Percentiles rank a stretch among this genome's conserved stretches.
Conservation (phyloP, 2,888 invertebrate species). For the Unio pictorum region DNA sequence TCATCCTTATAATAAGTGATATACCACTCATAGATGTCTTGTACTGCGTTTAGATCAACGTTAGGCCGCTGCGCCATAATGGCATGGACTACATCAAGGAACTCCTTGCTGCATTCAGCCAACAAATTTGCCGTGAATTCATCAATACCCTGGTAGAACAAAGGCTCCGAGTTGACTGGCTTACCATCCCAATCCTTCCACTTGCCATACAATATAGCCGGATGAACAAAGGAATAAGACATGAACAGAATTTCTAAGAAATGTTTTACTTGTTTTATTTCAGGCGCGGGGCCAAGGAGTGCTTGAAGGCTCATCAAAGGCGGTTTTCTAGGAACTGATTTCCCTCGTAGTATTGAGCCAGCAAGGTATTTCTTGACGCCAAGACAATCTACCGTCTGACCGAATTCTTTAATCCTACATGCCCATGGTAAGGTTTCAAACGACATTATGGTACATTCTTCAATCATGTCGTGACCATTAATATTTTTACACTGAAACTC, state of each 20-base stretch:
- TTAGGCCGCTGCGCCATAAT: conserved; percentile 32
- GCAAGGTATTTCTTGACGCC: conserved; percentile 34
- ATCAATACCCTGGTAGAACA: conserved; percentile 50
- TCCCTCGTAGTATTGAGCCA: conserved; percentile 44
- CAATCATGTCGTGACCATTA: conserved; percentile 26
- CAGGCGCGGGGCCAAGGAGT: conserved; percentile 41
- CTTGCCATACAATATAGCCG: conserved; percentile 50
- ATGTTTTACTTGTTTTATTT: conserved; percentile 41
- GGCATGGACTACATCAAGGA: conserved; percentile 28
- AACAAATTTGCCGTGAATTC: conserved; percentile 32
- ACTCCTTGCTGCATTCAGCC: conserved; percentile 39
- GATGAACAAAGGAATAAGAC: conserved; percentile 47
- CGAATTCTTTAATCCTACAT: conserved; percentile 51
- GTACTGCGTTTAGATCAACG: conserved; percentile 38
- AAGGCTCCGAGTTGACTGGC: conserved; percentile 34
- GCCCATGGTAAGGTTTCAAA: conserved; percentile 60
- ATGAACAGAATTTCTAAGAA: conserved; percentile 46
- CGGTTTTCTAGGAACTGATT: conserved; percentile 41
- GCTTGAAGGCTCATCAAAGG: conserved; percentile 45
- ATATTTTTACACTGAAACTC: conserved; percentile 54
- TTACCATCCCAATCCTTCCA: conserved; percentile 57
- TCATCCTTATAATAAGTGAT: conserved; percentile 45
- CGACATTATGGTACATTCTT: conserved; percentile 47
- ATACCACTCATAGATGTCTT: conserved; percentile 48
- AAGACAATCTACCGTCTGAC: conserved; percentile 40